Conservation (phyloP, 2,888 invertebrate genomes). For the Conchocele bisecta region DNA sequence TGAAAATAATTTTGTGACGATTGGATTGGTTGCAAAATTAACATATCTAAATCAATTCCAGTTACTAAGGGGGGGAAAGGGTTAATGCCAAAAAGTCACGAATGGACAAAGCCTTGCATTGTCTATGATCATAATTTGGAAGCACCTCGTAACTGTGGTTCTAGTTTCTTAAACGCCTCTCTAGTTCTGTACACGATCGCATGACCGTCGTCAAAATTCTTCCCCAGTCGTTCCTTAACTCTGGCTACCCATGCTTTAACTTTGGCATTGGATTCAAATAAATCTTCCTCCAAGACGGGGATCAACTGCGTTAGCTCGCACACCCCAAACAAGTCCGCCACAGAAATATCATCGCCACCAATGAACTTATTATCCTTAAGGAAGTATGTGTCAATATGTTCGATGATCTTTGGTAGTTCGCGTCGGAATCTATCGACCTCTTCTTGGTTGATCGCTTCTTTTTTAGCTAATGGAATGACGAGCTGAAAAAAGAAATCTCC, state of each 20-base stretch:
- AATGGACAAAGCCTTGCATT: too few relatives aligned
- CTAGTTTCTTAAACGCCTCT: conserved; percentile 52
- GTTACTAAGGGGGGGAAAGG: too few relatives aligned
- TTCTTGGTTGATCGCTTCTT: conserved; percentile 67
- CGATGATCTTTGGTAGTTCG: conserved; percentile 53
- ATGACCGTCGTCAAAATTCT: conserved; percentile 75
- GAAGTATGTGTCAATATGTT: conserved; percentile 71
- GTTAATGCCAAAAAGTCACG: too few relatives aligned
- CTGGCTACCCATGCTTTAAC: conserved; percentile 75
- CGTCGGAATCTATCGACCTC: conserved; percentile 65
- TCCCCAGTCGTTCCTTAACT: conserved; percentile 67
- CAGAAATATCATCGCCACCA: conserved; percentile 72
- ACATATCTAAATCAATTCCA: too few relatives aligned
- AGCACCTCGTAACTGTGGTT: conserved; percentile 22
- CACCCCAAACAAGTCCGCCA: conserved; percentile 78
- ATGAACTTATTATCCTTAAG: conserved; percentile 73
- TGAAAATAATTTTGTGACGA: too few relatives aligned
- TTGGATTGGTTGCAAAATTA: too few relatives aligned
- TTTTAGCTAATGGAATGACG: conserved; percentile 70
- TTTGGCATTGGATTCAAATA: conserved; percentile 67
- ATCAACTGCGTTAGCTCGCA: conserved; percentile 79
- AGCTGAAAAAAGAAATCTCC: conserved; percentile 68
- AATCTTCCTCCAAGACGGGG: conserved; percentile 68
- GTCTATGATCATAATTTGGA: conserved; percentile 8
- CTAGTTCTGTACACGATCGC: conserved; percentile 61